Evolutionary conservation across 1,140 invertebrate species (phyloP).

Genomic region (Polyergus mexicanus): DNA sequence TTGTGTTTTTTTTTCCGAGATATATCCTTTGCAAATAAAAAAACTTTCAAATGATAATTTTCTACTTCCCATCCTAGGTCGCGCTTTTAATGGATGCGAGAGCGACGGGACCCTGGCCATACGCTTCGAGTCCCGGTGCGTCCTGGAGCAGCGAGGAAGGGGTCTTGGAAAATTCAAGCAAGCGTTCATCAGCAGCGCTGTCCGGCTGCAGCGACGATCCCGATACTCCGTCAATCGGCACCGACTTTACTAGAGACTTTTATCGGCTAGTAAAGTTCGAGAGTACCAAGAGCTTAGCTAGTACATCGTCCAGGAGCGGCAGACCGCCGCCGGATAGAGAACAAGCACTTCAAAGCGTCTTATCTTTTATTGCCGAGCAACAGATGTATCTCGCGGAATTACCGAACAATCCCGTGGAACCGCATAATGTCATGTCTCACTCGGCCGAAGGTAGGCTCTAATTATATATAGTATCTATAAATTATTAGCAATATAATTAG

Average conservation of each 20-base stretch:
- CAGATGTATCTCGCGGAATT: constrained; percentile 89
- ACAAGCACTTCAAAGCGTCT: constrained; percentile 90
- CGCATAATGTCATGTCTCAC: constrained; percentile 61
- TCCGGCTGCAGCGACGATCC: constrained; percentile 89
- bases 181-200: constrained; percentile 90
- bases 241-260: constrained; percentile 93
- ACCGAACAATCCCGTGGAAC: constrained; percentile 73
- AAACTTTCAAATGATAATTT: not conserved
- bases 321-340: constrained; percentile 88
- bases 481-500: not conserved
- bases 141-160: constrained; percentile 84
- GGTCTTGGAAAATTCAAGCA: constrained; percentile 83
- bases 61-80: constrained; percentile 70
- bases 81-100: constrained; percentile 81
- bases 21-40: not conserved
- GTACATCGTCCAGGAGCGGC: constrained; percentile 90
- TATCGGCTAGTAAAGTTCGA: constrained; percentile 92
- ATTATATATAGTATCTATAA: no score
- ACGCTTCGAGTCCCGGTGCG: constrained; percentile 81
- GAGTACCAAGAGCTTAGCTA: constrained; percentile 92
- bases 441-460: constrained; percentile 73
- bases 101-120: constrained; percentile 81
- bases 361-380: constrained; percentile 92
- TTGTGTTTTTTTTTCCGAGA: not conserved
- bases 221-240: constrained; percentile 90